These are phyloP conservation scores for Siderastrea radians DNA, from an alignment of 92 coral and sea anemone species.

Conservation along the genomic window DNA sequence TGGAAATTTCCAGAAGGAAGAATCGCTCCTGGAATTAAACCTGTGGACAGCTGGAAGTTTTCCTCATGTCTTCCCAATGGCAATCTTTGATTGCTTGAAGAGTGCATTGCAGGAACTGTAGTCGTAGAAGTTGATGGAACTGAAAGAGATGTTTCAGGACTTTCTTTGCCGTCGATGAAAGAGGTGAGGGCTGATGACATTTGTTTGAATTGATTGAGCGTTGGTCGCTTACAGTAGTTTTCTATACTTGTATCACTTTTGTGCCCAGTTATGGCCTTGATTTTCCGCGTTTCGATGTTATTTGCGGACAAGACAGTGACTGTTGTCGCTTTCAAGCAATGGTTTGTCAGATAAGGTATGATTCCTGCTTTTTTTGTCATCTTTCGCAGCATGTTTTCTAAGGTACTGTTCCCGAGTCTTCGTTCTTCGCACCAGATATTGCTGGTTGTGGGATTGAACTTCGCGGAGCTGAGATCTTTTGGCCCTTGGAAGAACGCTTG, in stretches of 20 bases:
- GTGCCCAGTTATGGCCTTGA: constrained; percentile 73
- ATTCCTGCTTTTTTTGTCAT: constrained; percentile 54
- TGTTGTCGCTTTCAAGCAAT: constrained; percentile 64
- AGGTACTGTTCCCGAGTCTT: constrained; percentile 51
- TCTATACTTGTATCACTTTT: constrained; percentile 61
- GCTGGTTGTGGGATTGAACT: constrained; percentile 52
- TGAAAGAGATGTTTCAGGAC: not conserved
- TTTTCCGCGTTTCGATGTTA: constrained; percentile 39
- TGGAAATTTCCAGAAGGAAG: constrained; percentile 58
- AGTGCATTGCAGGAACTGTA: not conserved
- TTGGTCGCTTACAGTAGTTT: constrained; percentile 66
- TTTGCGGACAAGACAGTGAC: constrained; percentile 50
- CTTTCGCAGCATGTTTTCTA: constrained; percentile 35
- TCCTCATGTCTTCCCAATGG: constrained; percentile 20
- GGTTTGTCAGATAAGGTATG: constrained; percentile 58
- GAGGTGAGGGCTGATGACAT: constrained; percentile 62
- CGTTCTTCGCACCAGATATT: constrained; percentile 56
- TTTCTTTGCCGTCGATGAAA: constrained; percentile 40
- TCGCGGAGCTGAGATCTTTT: constrained; percentile 21
- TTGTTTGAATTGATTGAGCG: constrained; percentile 53
- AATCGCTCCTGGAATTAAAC: constrained; percentile 34
- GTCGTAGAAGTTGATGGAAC: not conserved
- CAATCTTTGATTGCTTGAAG: constrained; percentile 15
- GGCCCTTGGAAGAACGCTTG: constrained; percentile 44
- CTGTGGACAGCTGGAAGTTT: constrained; percentile 17